phyloP scores from a whole-genome alignment of 2,888 invertebrate genomes.

The Strigamia crassipes region DNA sequence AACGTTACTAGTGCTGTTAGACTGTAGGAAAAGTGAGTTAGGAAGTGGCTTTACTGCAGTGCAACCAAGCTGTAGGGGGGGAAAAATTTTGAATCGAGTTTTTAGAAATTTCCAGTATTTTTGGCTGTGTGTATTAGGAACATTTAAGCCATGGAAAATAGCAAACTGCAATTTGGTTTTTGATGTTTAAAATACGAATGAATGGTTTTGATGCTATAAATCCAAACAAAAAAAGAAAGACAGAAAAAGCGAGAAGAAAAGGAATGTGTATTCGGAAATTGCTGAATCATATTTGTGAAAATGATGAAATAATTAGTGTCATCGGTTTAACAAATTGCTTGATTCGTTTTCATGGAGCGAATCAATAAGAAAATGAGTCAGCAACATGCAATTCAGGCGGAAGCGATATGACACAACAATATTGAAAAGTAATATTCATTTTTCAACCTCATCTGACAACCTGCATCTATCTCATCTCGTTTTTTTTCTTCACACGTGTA shows the following conservation, averaged over 20 bases:
- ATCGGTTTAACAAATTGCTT: slow-evolving; percentile 19
- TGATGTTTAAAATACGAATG: no score
- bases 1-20: no score
- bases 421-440: slow-evolving; percentile 16
- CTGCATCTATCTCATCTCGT: not conserved
- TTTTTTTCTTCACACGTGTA: not conserved
- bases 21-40: no score
- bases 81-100: no score
- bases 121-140: no score
- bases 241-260: not conserved
- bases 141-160: no score
- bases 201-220: not conserved
- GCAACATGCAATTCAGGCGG: not conserved
- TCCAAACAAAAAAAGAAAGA: not conserved
- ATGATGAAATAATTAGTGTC: slow-evolving; percentile 21
- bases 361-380: slow-evolving; percentile 16
- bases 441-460: not conserved
- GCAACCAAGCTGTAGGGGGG: no score
- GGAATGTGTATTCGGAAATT: not conserved
- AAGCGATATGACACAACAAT: slow-evolving; percentile 10
- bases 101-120: no score
- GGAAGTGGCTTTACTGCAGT: no score
- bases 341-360: not conserved
- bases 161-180: no score
- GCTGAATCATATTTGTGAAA: slow-evolving; percentile 6